Evolutionary conservation across 1,140 invertebrate genomes (phyloP).

Genomic region (Drusus annulatus): DNA sequence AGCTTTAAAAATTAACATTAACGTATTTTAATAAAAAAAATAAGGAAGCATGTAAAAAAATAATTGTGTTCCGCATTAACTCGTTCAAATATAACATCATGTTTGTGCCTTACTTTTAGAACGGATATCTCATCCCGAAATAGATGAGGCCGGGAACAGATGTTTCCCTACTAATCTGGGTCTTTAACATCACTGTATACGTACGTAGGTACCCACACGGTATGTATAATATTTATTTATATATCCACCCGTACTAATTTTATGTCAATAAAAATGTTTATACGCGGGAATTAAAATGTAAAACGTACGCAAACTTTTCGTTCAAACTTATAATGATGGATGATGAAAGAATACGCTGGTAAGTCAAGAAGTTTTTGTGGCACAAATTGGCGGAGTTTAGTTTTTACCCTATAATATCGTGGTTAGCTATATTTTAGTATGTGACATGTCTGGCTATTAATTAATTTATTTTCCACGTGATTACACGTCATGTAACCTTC

Average conservation of each 20-base stretch:
- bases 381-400: no score
- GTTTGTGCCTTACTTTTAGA: conserved; percentile 8
- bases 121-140: conserved; percentile 25
- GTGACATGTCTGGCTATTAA: no score
- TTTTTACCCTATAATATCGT: no score
- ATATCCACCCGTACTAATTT: background rate
- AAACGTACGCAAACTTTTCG: background rate
- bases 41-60: no score
- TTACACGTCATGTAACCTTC: no score
- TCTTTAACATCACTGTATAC: background rate
- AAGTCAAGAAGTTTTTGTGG: no score
- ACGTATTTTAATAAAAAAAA: no score
- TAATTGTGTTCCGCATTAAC: no score
- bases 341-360: background rate
- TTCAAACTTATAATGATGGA: background rate
- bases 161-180: conserved; percentile 23
- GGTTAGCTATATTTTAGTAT: no score
- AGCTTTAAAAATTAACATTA: no score
- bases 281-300: background rate
- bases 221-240: background rate
- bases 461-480: no score
- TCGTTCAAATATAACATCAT: background rate
- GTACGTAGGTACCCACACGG: background rate
- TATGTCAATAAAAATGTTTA: background rate
- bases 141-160: conserved; percentile 19